Base-by-base conservation (phyloP, 2,113 vertebrate species). In the Corydoras maculifer region DNA sequence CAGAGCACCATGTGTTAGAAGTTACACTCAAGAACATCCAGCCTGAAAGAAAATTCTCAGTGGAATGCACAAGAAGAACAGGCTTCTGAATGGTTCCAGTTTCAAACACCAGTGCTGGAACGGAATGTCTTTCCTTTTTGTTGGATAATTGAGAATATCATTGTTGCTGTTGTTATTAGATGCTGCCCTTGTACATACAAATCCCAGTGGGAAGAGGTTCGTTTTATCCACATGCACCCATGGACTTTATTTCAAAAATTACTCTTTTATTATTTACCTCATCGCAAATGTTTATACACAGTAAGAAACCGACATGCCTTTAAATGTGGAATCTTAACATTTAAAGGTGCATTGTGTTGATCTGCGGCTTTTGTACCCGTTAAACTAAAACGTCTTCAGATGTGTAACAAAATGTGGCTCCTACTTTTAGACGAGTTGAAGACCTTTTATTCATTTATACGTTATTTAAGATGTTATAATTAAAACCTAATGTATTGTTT, bases 261-360 rank as follows among this genome's bases (percentile, higher is more conserved):
- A 12, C 81, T 58, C 62, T 66, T 84, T 77, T 84, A 74, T 88
- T 87, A 88, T 88, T 88, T 81, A 75, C 43, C 30, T 35, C 9
- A 54, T 10, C 10, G 3, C 13, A 53, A 10, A 14, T 53, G 51
- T 53, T 53, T 53, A 14, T 14, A 53, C 13, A 12, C 13, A 43
- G 2, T 43, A 43, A 43, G 35, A 43, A 43, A 43, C 2, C 4
- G 4, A 43, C 35, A 43, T 43, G 7, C 35, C 35, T 43, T 43
- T 43, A 43, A 43, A 43, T 43, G 35, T 43, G 35, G 35, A 43
- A 43, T 43, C 35, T 8, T 43, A 43, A 43, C 4, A 8, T 43
- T 43, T 43, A 43, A 43, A 43, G 35, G 35, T 43, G 4, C 7
- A 8, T 43, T 43, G 35, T 43, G 35, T 43, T 43, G 4, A 4